phyloP scores from a whole-genome alignment of 2,888 invertebrate genomes.

The Tachina grossa region DNA sequence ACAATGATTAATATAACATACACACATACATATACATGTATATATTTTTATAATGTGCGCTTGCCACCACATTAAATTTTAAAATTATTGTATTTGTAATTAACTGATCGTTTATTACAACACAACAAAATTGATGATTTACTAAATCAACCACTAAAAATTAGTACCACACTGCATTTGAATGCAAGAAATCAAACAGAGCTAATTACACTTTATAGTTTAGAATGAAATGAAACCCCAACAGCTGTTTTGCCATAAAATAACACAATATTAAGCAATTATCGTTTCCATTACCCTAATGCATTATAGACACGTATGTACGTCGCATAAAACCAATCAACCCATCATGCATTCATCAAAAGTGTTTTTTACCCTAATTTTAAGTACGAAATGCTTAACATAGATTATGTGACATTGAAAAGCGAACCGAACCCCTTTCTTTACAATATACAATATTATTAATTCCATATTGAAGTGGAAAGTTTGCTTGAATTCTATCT shows the following conservation, averaged over 20 bases:
- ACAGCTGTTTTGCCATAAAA: slow-evolving; percentile 53
- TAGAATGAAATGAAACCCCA: slow-evolving; percentile 18
- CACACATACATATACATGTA: no score
- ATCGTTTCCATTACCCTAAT: slow-evolving; percentile 32
- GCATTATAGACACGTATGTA: slow-evolving; percentile 1
- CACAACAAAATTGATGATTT: slow-evolving; percentile 2
- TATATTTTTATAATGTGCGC: background rate
- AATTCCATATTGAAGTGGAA: slow-evolving; percentile 42
- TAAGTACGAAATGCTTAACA: background rate
- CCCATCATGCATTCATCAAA: slow-evolving; percentile 57
- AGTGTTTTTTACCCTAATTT: background rate
- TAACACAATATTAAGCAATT: slow-evolving; percentile 4
- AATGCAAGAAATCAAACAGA: slow-evolving; percentile 34
- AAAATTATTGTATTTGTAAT: slow-evolving; percentile 32
- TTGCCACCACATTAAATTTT: background rate
- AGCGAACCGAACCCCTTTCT: slow-evolving; percentile 52
- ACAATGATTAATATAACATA: slow-evolving; percentile 48
- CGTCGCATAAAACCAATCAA: slow-evolving; percentile 19
- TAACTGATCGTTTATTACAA: slow-evolving; percentile 45
- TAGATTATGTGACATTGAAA: slow-evolving; percentile 61
- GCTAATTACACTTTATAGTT: slow-evolving; percentile 52
- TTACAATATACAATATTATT: slow-evolving; percentile 13
- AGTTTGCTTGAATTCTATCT: slow-evolving; percentile 2
- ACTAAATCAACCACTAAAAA: background rate
- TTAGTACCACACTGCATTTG: background rate